Evolutionary conservation across 2,888 invertebrate genomes (phyloP).

Genomic region (Leptura quadrifasciata): DNA sequence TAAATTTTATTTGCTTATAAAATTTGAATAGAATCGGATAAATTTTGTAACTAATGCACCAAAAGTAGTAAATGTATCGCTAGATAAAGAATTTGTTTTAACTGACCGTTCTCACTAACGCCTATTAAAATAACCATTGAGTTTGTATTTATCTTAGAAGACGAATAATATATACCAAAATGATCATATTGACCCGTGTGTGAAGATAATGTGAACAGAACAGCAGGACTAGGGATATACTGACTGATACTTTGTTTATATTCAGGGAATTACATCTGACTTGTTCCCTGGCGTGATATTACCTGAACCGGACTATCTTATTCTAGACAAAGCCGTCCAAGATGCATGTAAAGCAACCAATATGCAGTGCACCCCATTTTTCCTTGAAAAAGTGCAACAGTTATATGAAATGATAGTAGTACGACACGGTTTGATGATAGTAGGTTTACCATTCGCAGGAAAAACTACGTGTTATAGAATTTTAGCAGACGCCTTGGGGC

Average conservation of each 20-base stretch:
- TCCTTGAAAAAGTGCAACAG: constrained; percentile 92
- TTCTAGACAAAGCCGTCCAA: constrained; percentile 79
- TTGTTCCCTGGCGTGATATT: constrained; percentile 91
- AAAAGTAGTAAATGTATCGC: no score
- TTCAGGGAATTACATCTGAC: constrained; percentile 92
- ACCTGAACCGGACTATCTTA: constrained; percentile 86
- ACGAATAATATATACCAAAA: no score
- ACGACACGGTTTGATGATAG: constrained; percentile 95
- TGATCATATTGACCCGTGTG: no score
- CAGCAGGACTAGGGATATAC: not conserved
- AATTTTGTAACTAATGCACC: no score
- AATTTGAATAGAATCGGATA: no score
- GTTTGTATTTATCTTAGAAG: no score
- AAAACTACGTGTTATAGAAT: constrained; percentile 91
- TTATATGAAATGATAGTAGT: constrained; percentile 97
- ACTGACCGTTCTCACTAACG: no score
- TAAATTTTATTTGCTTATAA: no score
- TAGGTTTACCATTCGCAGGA: constrained; percentile 94
- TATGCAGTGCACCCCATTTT: constrained; percentile 89
- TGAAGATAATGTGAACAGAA: no score
- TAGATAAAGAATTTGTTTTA: no score
- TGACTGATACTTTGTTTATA: constrained; percentile 60
- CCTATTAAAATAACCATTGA: no score
- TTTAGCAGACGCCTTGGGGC: constrained; percentile 86
- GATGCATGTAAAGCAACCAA: constrained; percentile 84